phyloP scores from a whole-genome alignment of 2,797 vertebrate genomes.

The Microchirus variegatus region DNA sequence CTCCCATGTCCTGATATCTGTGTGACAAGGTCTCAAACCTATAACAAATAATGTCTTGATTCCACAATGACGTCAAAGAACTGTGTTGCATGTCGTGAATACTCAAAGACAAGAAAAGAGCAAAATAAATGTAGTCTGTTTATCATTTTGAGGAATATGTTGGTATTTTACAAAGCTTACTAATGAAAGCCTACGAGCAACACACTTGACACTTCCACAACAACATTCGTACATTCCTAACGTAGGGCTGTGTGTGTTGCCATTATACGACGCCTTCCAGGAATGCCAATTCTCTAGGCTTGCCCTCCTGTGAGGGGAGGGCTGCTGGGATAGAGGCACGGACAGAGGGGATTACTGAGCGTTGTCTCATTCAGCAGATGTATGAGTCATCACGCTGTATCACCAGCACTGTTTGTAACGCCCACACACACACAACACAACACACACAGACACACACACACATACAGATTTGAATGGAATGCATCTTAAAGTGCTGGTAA shows the following conservation, averaged over 20 bases:
- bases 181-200: not conserved
- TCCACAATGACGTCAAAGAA: too few species aligned
- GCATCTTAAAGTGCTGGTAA: not conserved
- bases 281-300: slow-evolving; percentile 52
- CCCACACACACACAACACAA: slow-evolving; percentile 47
- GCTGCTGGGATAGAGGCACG: slow-evolving; percentile 62
- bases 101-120: not conserved
- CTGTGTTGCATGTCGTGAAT: too few species aligned
- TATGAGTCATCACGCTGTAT: slow-evolving; percentile 81
- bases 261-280: slow-evolving; percentile 56
- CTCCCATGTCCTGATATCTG: too few species aligned
- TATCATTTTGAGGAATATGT: not conserved
- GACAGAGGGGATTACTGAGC: slow-evolving; percentile 71
- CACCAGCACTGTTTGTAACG: slow-evolving; percentile 67
- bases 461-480: slow-evolving; percentile 2
- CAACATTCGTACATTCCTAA: not conserved
- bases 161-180: not conserved
- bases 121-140: not conserved
- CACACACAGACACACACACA: slow-evolving; percentile 19
- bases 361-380: slow-evolving; percentile 75
- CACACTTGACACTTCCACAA: too few species aligned
- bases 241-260: slow-evolving; percentile 36
- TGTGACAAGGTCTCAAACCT: too few species aligned
- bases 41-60: too few species aligned
- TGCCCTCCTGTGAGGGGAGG: slow-evolving; percentile 44